Conservation (phyloP, 2,797 vertebrate species). For the Delichon dasypus region DNA sequence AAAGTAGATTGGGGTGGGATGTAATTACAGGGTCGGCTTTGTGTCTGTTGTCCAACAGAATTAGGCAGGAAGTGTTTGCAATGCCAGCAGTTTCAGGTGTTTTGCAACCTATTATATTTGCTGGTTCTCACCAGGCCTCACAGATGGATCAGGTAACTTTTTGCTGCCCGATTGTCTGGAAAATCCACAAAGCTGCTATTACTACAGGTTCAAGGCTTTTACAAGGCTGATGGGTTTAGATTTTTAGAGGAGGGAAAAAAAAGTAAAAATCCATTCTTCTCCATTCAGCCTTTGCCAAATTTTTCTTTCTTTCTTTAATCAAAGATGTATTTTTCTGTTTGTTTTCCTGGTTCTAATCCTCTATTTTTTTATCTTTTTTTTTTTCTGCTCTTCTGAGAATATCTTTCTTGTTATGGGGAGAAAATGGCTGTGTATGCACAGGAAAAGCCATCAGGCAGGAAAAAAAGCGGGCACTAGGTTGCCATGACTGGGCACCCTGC, state of each 20-base stretch:
- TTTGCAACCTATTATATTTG: conserved; percentile 77
- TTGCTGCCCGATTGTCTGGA: conserved; percentile 77
- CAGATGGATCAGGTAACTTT: conserved; percentile 76
- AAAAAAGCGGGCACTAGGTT: not conserved
- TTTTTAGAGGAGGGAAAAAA: conserved; percentile 20
- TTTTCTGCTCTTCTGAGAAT: not conserved
- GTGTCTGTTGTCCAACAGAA: conserved; percentile 81
- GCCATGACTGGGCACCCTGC: fast-evolving
- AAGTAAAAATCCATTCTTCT: not conserved
- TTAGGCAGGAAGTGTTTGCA: conserved; percentile 77
- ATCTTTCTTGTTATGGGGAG: not conserved
- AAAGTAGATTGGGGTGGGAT: conserved; percentile 79
- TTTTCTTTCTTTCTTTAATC: not conserved
- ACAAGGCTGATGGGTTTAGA: conserved; percentile 18
- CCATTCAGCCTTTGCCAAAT: not conserved
- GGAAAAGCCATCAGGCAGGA: not conserved
- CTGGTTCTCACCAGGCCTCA: conserved; percentile 70
- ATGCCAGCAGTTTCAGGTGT: conserved; percentile 79
- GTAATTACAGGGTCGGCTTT: conserved; percentile 84
- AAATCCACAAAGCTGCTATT: conserved; percentile 72
- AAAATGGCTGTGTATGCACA: not conserved
- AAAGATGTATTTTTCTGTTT: not conserved
- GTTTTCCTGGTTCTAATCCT: not conserved
- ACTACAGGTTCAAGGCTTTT: conserved; percentile 51
- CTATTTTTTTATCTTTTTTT: not conserved